Evolutionary conservation across 2,113 vertebrate genomes (phyloP).

Genomic region (Physeter macrocephalus): DNA sequence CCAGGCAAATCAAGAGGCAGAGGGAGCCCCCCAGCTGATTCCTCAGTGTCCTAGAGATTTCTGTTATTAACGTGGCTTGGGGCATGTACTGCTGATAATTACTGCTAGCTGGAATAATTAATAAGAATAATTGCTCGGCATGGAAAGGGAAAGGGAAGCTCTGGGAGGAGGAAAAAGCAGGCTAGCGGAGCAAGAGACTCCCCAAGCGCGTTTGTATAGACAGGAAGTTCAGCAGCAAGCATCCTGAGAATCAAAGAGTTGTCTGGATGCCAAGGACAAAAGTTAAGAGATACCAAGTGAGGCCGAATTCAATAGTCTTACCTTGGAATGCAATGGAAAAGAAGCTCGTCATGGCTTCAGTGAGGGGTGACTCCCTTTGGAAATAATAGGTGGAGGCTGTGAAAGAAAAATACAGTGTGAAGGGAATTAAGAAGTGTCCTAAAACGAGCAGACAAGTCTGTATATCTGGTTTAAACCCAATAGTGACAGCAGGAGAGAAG

Average conservation of each 20-base stretch:
- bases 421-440: constrained; percentile 37
- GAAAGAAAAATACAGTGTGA: neutral
- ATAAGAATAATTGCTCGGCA: constrained; percentile 86
- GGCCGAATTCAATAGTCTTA: constrained; percentile 59
- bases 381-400: constrained; percentile 19
- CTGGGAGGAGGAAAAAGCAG: constrained; percentile 82
- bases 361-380: constrained; percentile 44
- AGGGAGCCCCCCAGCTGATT: constrained; percentile 81
- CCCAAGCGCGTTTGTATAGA: constrained; percentile 80
- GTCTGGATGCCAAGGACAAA: constrained; percentile 83
- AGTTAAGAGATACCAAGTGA: constrained; percentile 76
- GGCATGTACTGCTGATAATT: constrained; percentile 86
- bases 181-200: constrained; percentile 79
- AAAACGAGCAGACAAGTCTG: constrained; percentile 41
- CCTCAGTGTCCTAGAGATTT: constrained; percentile 82
- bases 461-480: constrained; percentile 52
- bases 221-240: constrained; percentile 82
- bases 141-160: constrained; percentile 82
- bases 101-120: constrained; percentile 87
- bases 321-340: constrained; percentile 64
- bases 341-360: constrained; percentile 5
- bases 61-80: constrained; percentile 86
- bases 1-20: constrained; percentile 69
- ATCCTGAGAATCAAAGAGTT: constrained; percentile 80
- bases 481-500: constrained; percentile 37